Evolutionary conservation across 2,797 vertebrate species (phyloP).

Genomic region (Gallinago stenura): DNA sequence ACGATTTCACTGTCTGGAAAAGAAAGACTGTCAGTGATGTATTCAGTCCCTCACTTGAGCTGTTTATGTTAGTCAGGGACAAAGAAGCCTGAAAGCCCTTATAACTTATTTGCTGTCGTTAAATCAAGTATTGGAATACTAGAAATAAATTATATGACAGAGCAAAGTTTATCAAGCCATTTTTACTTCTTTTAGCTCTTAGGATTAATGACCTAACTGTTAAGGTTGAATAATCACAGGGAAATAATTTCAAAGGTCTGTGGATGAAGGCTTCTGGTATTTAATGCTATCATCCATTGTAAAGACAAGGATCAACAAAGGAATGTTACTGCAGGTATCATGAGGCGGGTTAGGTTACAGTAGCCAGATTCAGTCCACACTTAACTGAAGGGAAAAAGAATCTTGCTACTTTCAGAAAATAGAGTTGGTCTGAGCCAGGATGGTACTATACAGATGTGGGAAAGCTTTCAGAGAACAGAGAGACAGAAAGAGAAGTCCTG

Average conservation of each 20-base stretch:
- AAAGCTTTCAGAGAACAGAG: neutral
- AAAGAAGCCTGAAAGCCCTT: neutral
- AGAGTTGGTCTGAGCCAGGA: neutral
- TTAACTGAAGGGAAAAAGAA: neutral
- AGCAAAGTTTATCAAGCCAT: neutral
- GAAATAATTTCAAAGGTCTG: constrained; percentile 14
- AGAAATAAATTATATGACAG: neutral
- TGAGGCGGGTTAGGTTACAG: neutral
- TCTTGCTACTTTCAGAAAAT: neutral
- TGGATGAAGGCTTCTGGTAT: neutral
- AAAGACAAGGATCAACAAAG: constrained; percentile 10
- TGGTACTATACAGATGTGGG: neutral
- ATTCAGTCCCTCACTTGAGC: neutral
- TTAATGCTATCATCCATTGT: neutral
- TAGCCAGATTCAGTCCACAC: neutral
- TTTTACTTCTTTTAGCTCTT: neutral
- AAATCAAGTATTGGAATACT: neutral
- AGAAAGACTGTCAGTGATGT: neutral
- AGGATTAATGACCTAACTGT: constrained; percentile 12
- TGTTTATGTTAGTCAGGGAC: neutral
- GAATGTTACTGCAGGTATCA: neutral
- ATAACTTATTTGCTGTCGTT: neutral
- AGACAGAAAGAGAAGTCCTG: neutral
- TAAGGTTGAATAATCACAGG: neutral
- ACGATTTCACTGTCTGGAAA: neutral